Evolutionary conservation across 2,797 vertebrate species (phyloP), one percentile per base, ranked within the genome.

Genomic region (Arvicola amphibius): DNA sequence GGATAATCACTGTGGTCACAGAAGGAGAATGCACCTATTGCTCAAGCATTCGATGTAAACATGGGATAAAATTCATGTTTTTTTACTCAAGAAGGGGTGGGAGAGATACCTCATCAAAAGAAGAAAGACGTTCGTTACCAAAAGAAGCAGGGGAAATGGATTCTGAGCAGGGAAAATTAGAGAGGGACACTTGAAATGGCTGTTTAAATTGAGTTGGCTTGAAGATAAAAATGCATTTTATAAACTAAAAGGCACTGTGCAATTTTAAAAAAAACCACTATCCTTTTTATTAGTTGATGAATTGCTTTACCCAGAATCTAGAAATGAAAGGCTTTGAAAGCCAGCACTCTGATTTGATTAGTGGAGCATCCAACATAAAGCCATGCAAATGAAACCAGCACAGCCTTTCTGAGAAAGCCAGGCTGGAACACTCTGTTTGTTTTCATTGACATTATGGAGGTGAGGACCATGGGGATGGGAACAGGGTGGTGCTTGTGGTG

Each of bases 281-380:
- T 95, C 34, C 16, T 96, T 96, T 95, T 95, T 93, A 96, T 96
- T 97, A 97, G 97, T 90, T 97, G 88, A 93, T 85, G 88, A 71
- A 97, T 73, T 92, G 48, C 43, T 96, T 73, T 23, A 92, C 67
- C 94, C 67, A 76, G 89, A 94, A 17, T 90, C 94, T 88, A 90
- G 85, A 95, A 94, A 93, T 91, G 90, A 95, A 96, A 96, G 85
- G 17, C 88, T 96, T 93, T 96, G 96, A 97, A 97, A 96, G 90
- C 93, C 90, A 93, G 96, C 9, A 23, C 56, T 96, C 92, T 96
- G 85, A 97, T 96, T 96, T 96, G 90, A 92, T 97, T 97, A 94
- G 77, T 89, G 84, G 40, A 92, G 56, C 88, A 86, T 86, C 96
- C 85, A 43, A 2, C 71, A 97, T 21, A 94, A 92, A 85, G 21